phyloP scores from a whole-genome alignment of 2,113 vertebrate genomes.

The Dinomys branickii region DNA sequence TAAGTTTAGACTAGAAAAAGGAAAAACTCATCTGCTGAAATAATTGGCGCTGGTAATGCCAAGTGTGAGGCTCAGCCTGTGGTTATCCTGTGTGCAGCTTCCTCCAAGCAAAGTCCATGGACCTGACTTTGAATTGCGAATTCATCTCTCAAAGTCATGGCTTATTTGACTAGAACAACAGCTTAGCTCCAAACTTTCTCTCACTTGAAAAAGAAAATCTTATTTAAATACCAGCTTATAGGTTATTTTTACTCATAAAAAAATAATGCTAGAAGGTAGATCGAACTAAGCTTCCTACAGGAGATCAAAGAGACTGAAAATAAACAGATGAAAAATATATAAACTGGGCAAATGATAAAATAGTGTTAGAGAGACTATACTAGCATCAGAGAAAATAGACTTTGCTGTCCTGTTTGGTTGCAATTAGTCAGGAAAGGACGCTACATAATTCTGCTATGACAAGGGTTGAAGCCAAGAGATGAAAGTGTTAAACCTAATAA shows the following conservation, averaged over 20 bases:
- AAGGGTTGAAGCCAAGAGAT: neutral
- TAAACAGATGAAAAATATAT: constrained; percentile 20
- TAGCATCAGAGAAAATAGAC: constrained; percentile 8
- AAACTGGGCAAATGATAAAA: neutral
- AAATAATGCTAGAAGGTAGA: neutral
- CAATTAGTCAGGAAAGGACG: neutral
- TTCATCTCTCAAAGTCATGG: neutral
- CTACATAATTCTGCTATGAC: neutral
- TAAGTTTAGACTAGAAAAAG: neutral
- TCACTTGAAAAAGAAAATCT: neutral
- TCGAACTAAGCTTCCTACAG: neutral
- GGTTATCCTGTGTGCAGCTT: neutral
- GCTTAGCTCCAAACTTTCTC: neutral
- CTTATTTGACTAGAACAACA: neutral
- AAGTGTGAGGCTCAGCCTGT: neutral
- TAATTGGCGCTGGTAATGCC: neutral
- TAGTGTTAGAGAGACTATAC: neutral
- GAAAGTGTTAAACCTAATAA: neutral
- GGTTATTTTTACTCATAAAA: neutral
- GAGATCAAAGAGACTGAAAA: constrained; percentile 34
- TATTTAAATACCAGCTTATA: neutral
- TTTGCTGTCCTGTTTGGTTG: neutral
- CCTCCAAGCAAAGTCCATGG: neutral
- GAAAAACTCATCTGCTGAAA: neutral
- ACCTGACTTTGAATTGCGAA: neutral